phyloP scores from a whole-genome alignment of 2,797 vertebrate species.

The Luscinia megarhynchos region DNA sequence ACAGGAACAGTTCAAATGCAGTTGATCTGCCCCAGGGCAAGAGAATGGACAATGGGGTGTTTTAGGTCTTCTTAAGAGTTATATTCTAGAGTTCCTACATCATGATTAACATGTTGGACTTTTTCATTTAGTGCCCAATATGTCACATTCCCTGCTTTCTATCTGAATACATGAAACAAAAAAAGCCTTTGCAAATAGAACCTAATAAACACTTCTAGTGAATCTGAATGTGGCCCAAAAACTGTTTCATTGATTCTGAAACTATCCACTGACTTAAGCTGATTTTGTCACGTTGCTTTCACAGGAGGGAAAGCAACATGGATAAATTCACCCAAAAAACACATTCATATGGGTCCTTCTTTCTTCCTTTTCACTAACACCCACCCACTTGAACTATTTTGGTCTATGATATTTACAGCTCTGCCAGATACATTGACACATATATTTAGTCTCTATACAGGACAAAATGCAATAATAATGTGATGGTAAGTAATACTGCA shows the following conservation, averaged over 20 bases:
- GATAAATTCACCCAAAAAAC: not conserved
- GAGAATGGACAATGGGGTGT: not conserved
- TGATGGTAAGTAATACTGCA: not conserved
- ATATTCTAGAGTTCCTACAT: not conserved
- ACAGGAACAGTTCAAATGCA: not conserved
- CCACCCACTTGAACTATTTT: constrained; percentile 50
- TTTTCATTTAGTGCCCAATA: not conserved
- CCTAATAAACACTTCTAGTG: not conserved
- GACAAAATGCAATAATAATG: not conserved
- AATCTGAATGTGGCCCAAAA: not conserved
- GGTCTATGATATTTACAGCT: constrained; percentile 25
- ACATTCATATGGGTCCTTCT: not conserved
- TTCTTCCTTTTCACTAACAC: constrained; percentile 18
- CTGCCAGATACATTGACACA: not conserved
- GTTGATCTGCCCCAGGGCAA: not conserved
- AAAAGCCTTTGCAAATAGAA: not conserved
- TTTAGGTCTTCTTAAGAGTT: not conserved
- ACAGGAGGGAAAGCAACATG: not conserved
- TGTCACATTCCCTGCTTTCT: not conserved
- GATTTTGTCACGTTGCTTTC: not conserved
- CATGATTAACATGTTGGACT: not conserved
- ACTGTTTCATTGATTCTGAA: not conserved
- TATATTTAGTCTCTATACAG: not conserved
- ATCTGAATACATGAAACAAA: not conserved
- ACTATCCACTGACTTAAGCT: not conserved